Conservation (phyloP, 2,113 vertebrate genomes). For the Australoheros scitulus region DNA sequence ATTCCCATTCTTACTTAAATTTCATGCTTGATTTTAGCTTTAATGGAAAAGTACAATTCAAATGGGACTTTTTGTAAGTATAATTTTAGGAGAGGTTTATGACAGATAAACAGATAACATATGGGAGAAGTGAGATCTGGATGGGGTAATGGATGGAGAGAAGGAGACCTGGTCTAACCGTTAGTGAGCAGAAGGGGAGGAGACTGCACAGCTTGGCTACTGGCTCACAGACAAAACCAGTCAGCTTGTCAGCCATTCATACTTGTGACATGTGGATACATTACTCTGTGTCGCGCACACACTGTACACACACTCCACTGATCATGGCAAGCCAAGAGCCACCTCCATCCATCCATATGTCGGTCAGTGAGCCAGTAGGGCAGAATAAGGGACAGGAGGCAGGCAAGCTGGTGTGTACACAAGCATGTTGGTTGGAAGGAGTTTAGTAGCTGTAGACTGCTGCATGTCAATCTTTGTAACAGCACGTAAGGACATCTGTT, state of each 20-base stretch:
- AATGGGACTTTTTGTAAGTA: not conserved
- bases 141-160: slow-evolving; percentile 13
- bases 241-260: slow-evolving; percentile 56
- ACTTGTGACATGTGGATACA: slow-evolving; percentile 62
- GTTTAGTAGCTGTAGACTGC: not conserved
- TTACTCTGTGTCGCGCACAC: slow-evolving; percentile 49
- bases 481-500: slow-evolving; percentile 29
- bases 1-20: not conserved
- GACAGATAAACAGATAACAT: slow-evolving; percentile 7
- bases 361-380: slow-evolving; percentile 63
- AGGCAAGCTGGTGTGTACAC: slow-evolving; percentile 49
- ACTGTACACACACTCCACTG: slow-evolving; percentile 32
- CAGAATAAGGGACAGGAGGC: slow-evolving; percentile 44
- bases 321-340: slow-evolving; percentile 35
- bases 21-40: not conserved
- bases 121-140: slow-evolving; percentile 30
- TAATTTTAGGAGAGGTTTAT: not conserved
- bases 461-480: slow-evolving; percentile 25
- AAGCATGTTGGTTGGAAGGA: slow-evolving; percentile 8
- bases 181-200: slow-evolving; percentile 53
- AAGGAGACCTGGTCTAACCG: slow-evolving; percentile 36
- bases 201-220: slow-evolving; percentile 45
- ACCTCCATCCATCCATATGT: slow-evolving; percentile 65
- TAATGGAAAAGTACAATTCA: not conserved
- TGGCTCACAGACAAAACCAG: slow-evolving; percentile 59